Evolutionary conservation across 1,140 invertebrate genomes (phyloP), one percentile per base, ranked within the genome.

Genomic region (Druon quercuslanigerum): DNA sequence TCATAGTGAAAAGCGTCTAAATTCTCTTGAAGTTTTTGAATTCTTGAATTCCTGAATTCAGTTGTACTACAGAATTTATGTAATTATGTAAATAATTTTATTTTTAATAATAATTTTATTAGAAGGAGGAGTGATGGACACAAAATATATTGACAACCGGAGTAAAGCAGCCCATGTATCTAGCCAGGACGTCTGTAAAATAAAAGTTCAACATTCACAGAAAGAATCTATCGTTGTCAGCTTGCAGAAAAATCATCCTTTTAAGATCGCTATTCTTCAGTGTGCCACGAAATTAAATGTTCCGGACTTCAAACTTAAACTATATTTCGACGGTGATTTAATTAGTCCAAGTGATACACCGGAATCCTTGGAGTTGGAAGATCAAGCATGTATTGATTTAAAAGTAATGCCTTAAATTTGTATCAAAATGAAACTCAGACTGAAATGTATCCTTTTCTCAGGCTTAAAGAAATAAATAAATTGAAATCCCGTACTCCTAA

Each of bases 351-450:
- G 72, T 7, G 89, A 91, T 54, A 91, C 90, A 8, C 90, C 90
- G 7, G 83, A 89, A 51, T 84, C 84, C 9, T 81, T 91, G 54
- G 90, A 91, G 76, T 57, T 91, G 12, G 90, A 91, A 17, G 77
- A 87, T 71, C 87, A 90, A 83, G 88, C 88, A 3, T 91, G 90
- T 51, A 72, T 91, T 3, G 90, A 91, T 85, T 81, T 91, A 33
- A 82, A 80, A 56, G 73, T 89, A 74, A 56, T 13, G 50, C 12
- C 7, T 19, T 54, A 72, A 33, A 11, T 66, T 70, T 66, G 60
- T 19, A 60, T 60, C 57, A 60, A 60, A 50, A 40, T 46, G 7
- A 11, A 46, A 33, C 25, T 46, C 40, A 46, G 40, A 46, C 40
- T 46, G 25, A 33, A 46, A 46, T 46, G 40, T 46, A 46, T 46